Percentiles rank a stretch among this genome's conserved stretches.
These are phyloP conservation scores for Cryptus armator DNA, from an alignment of 2,888 invertebrate species.

Conservation along the genomic window DNA sequence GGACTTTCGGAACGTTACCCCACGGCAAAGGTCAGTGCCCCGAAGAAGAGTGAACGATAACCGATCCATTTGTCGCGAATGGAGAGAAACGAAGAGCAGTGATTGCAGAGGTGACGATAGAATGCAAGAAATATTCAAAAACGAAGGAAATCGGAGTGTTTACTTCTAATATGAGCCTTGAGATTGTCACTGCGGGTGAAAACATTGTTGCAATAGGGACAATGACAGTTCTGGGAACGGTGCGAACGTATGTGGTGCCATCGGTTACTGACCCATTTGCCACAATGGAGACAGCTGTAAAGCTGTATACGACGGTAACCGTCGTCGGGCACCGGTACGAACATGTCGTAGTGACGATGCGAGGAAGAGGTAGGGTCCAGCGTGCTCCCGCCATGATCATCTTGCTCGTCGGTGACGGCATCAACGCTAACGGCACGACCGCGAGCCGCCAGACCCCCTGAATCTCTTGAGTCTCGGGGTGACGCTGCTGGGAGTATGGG, in stretches of 20 bases:
- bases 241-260: conserved; percentile 90
- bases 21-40: no score
- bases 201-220: conserved; percentile 88
- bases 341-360: conserved; percentile 77
- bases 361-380: conserved; percentile 37
- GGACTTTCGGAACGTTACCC: no score
- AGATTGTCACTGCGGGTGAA: conserved; percentile 90
- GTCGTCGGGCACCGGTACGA: conserved; percentile 77
- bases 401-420: conserved; percentile 33
- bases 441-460: conserved; percentile 69
- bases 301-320: conserved; percentile 80
- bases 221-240: conserved; percentile 88
- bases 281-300: conserved; percentile 88
- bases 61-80: no score
- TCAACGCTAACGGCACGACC: conserved; percentile 38
- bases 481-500: conserved; percentile 14
- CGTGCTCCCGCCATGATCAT: conserved; percentile 42
- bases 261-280: conserved; percentile 89
- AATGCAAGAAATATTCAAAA: neutral
- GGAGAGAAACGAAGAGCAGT: no score
- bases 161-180: conserved; percentile 89
- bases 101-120: no score
- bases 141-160: conserved; percentile 84
- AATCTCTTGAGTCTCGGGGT: conserved; percentile 75
- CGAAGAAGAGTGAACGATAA: no score